Conservation (phyloP, 2,888 invertebrate species). For the Apodemia zela region DNA sequence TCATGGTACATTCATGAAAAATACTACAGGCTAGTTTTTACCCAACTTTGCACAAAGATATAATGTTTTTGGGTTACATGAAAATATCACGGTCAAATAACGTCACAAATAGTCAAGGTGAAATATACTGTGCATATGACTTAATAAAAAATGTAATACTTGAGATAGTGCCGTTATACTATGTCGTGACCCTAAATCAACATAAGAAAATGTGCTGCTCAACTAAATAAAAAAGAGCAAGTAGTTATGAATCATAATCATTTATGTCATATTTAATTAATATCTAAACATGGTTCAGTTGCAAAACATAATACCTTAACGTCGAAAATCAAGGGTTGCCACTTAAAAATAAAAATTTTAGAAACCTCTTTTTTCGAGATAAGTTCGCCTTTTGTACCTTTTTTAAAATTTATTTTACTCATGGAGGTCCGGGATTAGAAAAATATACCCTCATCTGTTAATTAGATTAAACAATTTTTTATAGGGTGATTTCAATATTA, state of each 20-base stretch:
- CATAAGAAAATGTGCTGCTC: background rate
- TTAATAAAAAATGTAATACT: background rate
- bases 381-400: too few relatives aligned
- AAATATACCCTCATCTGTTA: too few relatives aligned
- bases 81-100: too few relatives aligned
- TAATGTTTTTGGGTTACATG: too few relatives aligned
- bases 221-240: slow-evolving; percentile 17
- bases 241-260: slow-evolving; percentile 22
- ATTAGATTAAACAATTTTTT: too few relatives aligned
- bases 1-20: too few relatives aligned
- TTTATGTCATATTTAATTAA: slow-evolving; percentile 28
- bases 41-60: too few relatives aligned
- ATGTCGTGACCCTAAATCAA: background rate
- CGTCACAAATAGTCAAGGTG: background rate
- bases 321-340: slow-evolving; percentile 16
- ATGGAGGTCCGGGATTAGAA: too few relatives aligned
- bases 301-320: slow-evolving; percentile 28
- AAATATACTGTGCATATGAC: background rate
- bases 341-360: background rate
- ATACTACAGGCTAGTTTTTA: too few relatives aligned
- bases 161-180: background rate
- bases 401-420: too few relatives aligned
- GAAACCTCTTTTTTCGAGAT: too few relatives aligned
- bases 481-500: too few relatives aligned
- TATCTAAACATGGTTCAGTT: slow-evolving; percentile 28